phyloP scores from a whole-genome alignment of 2,797 vertebrate genomes.

The Centropyge bicolor region DNA sequence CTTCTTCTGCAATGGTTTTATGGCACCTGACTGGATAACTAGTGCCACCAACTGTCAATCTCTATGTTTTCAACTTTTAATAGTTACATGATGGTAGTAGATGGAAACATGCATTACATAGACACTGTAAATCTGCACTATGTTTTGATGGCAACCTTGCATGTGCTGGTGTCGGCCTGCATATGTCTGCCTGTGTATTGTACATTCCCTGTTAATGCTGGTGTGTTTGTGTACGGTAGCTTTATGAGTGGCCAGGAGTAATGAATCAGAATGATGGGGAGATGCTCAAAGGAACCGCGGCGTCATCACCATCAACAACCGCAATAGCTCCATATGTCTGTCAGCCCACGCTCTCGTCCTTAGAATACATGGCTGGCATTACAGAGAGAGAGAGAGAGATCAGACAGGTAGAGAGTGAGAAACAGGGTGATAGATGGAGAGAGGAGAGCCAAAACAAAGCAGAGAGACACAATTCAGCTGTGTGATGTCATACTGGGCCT shows the following conservation, averaged over 20 bases:
- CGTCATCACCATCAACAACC: slow-evolving; percentile 70
- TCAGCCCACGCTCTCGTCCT: slow-evolving; percentile 45
- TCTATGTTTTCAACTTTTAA: too few species aligned
- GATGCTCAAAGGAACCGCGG: slow-evolving; percentile 54
- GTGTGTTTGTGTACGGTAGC: slow-evolving; percentile 23
- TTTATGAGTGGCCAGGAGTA: slow-evolving; percentile 51
- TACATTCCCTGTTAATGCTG: neutral
- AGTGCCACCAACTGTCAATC: neutral
- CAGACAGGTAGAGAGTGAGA: slow-evolving; percentile 37
- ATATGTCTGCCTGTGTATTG: slow-evolving; percentile 4
- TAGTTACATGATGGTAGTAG: too few species aligned
- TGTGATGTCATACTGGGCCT: neutral
- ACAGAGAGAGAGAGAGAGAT: slow-evolving; percentile 44
- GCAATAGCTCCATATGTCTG: slow-evolving; percentile 71
- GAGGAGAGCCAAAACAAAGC: slow-evolving; percentile 18
- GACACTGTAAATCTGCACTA: too few species aligned
- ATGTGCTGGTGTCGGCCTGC: neutral
- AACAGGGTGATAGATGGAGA: slow-evolving; percentile 24
- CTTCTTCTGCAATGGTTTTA: neutral
- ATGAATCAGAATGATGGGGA: slow-evolving; percentile 55
- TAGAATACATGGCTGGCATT: slow-evolving; percentile 48
- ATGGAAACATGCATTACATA: too few species aligned
- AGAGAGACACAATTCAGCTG: slow-evolving; percentile 3
- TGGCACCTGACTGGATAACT: neutral
- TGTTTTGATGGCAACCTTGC: neutral